phyloP scores from a whole-genome alignment of 2,113 vertebrate species.

The Baryphthengus martii region DNA sequence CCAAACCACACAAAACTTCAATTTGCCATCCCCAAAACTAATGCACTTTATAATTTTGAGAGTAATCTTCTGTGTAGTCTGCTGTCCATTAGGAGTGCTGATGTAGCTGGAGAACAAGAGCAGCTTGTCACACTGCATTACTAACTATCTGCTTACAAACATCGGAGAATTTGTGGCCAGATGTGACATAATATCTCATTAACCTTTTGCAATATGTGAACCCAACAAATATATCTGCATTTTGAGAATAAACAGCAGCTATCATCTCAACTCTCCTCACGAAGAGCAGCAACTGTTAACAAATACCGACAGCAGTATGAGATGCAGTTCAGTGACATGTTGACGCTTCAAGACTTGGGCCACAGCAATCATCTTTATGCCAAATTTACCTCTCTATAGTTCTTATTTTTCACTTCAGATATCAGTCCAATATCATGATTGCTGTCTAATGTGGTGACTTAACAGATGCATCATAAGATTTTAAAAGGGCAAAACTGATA shows the following conservation, averaged over 20 bases:
- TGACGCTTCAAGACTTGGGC: not conserved
- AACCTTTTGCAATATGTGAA: conserved; percentile 9
- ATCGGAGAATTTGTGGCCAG: not conserved
- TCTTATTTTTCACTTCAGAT: not conserved
- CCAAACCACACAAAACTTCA: not conserved
- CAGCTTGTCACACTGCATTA: conserved; percentile 3
- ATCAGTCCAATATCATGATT: not conserved
- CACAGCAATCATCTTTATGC: not conserved
- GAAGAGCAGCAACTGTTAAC: not conserved
- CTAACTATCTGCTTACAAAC: not conserved
- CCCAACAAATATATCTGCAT: not conserved
- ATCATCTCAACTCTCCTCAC: not conserved
- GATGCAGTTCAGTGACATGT: not conserved
- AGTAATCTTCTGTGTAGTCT: not conserved
- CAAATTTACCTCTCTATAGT: not conserved
- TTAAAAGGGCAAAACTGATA: not conserved
- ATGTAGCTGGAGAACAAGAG: conserved; percentile 22
- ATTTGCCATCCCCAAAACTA: not conserved
- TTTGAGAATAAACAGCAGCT: not conserved
- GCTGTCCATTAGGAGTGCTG: conserved; percentile 3
- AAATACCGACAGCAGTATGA: not conserved
- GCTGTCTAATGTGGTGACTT: not conserved
- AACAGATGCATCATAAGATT: not conserved
- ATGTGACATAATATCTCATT: not conserved
- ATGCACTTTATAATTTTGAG: not conserved